Percentiles rank a stretch among this genome's conserved stretches.
Evolutionary conservation across 2,888 invertebrate genomes (phyloP).

Genomic region (Leucozona laternaria): DNA sequence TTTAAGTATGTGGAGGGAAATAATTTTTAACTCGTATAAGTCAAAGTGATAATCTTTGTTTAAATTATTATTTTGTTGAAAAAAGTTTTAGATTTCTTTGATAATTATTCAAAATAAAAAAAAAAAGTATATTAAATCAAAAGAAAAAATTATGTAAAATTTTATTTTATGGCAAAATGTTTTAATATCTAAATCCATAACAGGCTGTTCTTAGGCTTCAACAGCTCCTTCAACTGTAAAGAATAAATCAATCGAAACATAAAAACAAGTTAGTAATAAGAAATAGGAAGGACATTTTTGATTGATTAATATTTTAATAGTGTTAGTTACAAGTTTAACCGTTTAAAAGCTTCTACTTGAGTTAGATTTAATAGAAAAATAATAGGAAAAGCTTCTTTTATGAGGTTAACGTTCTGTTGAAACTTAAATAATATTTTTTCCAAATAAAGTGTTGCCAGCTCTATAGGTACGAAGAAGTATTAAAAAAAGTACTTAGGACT

Average conservation of each 20-base stretch:
- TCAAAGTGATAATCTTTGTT: conserved; percentile 71
- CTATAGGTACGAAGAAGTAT: no score
- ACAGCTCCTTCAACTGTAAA: conserved; percentile 83
- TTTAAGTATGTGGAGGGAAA: conserved; percentile 37
- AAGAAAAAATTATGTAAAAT: conserved; percentile 44
- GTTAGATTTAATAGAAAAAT: neutral
- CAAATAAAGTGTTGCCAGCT: no score
- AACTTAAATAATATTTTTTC: no score
- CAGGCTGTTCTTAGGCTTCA: conserved; percentile 81
- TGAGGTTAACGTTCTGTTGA: conserved; percentile 31
- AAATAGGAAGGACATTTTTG: conserved; percentile 64
- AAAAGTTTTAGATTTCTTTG: conserved; percentile 79
- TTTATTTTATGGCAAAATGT: conserved; percentile 40
- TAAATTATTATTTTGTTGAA: conserved; percentile 41
- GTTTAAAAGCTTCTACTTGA: conserved; percentile 37
- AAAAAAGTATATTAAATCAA: conserved; percentile 10
- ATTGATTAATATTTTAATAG: conserved; percentile 19
- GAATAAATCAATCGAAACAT: conserved; percentile 83
- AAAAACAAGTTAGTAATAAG: conserved; percentile 80
- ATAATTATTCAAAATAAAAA: neutral
- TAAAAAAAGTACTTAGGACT: no score
- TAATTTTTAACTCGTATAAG: conserved; percentile 38
- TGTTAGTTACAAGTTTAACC: conserved; percentile 22
- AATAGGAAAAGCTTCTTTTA: neutral
- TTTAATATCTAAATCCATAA: conserved; percentile 76